Evolutionary conservation across 2,888 invertebrate species (phyloP).

Genomic region (Lasioglossum lativentre): DNA sequence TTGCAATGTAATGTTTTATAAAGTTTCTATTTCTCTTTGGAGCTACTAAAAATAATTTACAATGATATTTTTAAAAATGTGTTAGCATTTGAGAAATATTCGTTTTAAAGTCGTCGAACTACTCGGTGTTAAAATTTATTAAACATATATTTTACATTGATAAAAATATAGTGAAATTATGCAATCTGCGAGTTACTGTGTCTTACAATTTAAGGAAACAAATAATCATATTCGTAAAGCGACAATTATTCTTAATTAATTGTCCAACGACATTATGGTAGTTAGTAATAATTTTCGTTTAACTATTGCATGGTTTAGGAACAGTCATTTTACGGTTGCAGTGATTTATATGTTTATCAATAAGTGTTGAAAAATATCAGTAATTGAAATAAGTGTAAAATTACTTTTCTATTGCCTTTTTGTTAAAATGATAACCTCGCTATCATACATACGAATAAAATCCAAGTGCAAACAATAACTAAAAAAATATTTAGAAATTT

Average conservation of each 20-base stretch:
- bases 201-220: neutral
- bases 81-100: neutral
- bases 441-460: neutral
- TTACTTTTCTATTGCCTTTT: neutral
- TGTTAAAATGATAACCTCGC: neutral
- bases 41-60: neutral
- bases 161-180: neutral
- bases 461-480: neutral
- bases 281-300: neutral
- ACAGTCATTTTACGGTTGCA: neutral
- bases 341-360: neutral
- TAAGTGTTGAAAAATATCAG: neutral
- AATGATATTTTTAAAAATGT: neutral
- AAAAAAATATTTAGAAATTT: neutral
- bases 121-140: neutral
- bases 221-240: neutral
- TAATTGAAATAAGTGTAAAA: neutral
- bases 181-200: slow-evolving; percentile 17
- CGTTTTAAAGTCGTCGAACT: neutral
- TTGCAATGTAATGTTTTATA: neutral
- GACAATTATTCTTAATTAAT: neutral
- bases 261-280: neutral
- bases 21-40: neutral
- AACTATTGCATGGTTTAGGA: slow-evolving; percentile 12
- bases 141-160: neutral